A percentile compares a stretch with the other conserved stretches of the same genome.
phyloP scores from a whole-genome alignment of 2,113 vertebrate genomes.

The Apodemus sylvaticus region DNA sequence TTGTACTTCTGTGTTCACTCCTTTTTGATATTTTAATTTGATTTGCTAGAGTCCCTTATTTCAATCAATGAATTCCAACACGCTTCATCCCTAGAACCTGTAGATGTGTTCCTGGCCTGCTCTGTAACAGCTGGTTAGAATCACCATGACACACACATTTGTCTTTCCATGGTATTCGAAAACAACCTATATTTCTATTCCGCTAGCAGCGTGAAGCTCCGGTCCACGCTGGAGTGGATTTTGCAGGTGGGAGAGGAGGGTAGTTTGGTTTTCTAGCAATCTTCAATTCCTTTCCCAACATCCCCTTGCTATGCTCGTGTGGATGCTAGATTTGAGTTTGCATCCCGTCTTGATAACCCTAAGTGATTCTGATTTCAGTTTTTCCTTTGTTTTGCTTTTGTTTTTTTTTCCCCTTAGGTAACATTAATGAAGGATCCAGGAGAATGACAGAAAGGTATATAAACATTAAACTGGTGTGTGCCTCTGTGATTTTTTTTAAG shows the following conservation, averaged over 20 bases:
- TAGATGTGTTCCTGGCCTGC: slow-evolving; percentile 82
- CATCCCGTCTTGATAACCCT: slow-evolving; percentile 88
- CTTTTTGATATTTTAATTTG: slow-evolving; percentile 51
- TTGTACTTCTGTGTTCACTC: slow-evolving; percentile 86
- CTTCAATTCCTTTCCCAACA: slow-evolving; percentile 86
- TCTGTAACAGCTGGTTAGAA: slow-evolving; percentile 86
- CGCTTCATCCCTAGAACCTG: slow-evolving; percentile 73
- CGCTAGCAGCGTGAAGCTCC: slow-evolving; percentile 83
- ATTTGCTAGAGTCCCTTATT: slow-evolving; percentile 81
- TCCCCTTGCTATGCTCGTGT: slow-evolving; percentile 88
- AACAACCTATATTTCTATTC: slow-evolving; percentile 84
- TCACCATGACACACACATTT: slow-evolving; percentile 81
- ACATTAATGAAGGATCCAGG: slow-evolving; percentile 89
- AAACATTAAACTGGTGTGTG: slow-evolving; percentile 93
- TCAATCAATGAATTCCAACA: slow-evolving; percentile 84
- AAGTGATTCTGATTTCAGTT: slow-evolving; percentile 88
- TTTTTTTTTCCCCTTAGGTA: slow-evolving; percentile 87
- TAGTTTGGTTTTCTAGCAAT: slow-evolving; percentile 89
- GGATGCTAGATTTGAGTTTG: slow-evolving; percentile 92
- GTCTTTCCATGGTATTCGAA: slow-evolving; percentile 84
- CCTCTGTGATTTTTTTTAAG: slow-evolving; percentile 88
- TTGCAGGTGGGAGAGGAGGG: slow-evolving; percentile 88
- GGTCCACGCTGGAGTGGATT: slow-evolving; percentile 86
- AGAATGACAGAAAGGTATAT: slow-evolving; percentile 89
- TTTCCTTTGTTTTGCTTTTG: slow-evolving; percentile 78